A percentile compares a stretch with the other conserved stretches of the same genome.
Conservation (phyloP, 2,888 invertebrate genomes). For the Melieria crassipennis region DNA sequence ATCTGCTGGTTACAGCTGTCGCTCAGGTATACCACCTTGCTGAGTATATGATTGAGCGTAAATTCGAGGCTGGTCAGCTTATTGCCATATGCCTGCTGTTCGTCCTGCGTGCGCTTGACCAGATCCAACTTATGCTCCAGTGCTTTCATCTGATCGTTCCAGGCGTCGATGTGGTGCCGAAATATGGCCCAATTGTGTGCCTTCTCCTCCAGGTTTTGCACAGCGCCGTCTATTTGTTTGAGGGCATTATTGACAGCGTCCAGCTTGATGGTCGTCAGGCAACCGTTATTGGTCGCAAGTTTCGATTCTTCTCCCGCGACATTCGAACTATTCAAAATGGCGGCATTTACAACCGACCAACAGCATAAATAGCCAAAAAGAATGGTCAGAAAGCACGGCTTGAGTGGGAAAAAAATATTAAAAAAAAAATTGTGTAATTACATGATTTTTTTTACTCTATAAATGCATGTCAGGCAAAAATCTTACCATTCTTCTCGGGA, state of each 20-base stretch:
- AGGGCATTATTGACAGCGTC: slow-evolving; percentile 64
- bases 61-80: slow-evolving; percentile 63
- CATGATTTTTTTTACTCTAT: no score
- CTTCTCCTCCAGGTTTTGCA: slow-evolving; percentile 67
- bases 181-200: slow-evolving; percentile 69
- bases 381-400: neutral
- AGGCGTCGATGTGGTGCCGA: slow-evolving; percentile 68
- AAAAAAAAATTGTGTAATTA: no score
- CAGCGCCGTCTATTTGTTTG: slow-evolving; percentile 65
- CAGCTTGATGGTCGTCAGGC: slow-evolving; percentile 24
- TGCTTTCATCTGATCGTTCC: slow-evolving; percentile 68
- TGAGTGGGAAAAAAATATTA: neutral
- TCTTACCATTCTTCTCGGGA: no score
- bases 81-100: slow-evolving; percentile 46
- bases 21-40: slow-evolving; percentile 61
- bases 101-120: slow-evolving; percentile 63
- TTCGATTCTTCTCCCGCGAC: neutral
- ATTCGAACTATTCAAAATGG: slow-evolving; percentile 8
- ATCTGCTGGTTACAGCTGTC: slow-evolving; percentile 38
- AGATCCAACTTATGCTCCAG: slow-evolving; percentile 68
- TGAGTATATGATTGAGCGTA: slow-evolving; percentile 62
- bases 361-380: neutral
- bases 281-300: neutral
- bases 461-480: no score
- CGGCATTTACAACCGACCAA: neutral